Base-by-base conservation (phyloP, 2,888 invertebrate species). In the Drosophila ezoana region DNA sequence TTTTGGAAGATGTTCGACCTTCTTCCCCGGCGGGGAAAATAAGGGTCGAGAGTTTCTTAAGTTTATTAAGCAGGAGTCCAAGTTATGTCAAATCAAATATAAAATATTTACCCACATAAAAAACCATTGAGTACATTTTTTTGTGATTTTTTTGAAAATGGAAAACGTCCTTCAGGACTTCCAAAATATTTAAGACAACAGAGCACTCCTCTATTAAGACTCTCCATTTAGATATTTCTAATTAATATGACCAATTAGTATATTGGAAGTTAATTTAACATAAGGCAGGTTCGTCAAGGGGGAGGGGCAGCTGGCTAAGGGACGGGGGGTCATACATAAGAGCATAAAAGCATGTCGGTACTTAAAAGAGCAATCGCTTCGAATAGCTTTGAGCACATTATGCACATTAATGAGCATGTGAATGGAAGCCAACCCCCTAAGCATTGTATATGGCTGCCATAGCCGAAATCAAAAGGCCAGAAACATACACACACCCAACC, bases 291-390 rank as follows among this genome's bases (percentile, higher is more conserved):
- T 18, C 20, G 11, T 11, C 32, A 38, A n/a, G 20, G 35, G 53
- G 6, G 10, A 18, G 23, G 13, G 16, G 14, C 8, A 9, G 13
- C 8, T 11, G 11, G 1, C 8, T 23, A 23, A 8, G 8, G 28
- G 6, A 18, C 10, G 9, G n/a, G 13, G 38, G 14, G 38, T 14
- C 6, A 14, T 16, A 41, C 11, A 43, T 43, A 13, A 13, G 43
- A 43, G 43, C 35, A 47, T 38, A 37, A 54, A 62, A 58, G 45
- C 58, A 44, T 59, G 73, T 73, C 41, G 49, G 60, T 57, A 74
- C 69, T 74, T 58, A 62, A 75, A 75, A 71, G 74, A 59, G 74
- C 74, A 75, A 75, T 75, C 54, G 74, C 71, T 56, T 66, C 58
- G 61, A 65, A 71, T 56, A 70, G 64, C 70, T 65, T 65, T 60